These are phyloP conservation scores for Branchinecta lynchi DNA, from an alignment of 1,140 invertebrate genomes.

Conservation along the genomic window DNA sequence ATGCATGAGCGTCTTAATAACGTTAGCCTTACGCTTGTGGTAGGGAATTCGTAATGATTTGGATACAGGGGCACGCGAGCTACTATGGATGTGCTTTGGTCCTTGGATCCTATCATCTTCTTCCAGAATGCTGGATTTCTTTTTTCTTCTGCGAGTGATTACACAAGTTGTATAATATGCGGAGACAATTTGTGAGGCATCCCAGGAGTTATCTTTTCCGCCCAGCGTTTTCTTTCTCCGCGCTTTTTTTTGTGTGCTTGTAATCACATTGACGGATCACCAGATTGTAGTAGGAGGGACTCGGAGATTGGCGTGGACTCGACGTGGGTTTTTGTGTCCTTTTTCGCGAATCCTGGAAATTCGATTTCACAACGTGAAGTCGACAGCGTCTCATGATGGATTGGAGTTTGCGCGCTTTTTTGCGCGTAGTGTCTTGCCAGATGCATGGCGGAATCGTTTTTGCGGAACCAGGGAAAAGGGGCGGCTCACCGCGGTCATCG, in stretches of 20 bases:
- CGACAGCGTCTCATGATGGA: not conserved
- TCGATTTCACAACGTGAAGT: constrained; percentile 7
- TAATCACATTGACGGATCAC: not conserved
- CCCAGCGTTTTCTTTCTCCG: not conserved
- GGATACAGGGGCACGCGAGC: too few species aligned
- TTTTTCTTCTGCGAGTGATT: too few species aligned
- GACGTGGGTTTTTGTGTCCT: not conserved
- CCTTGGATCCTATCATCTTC: too few species aligned
- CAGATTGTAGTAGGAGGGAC: not conserved
- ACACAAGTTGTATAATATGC: too few species aligned
- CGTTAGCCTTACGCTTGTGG: too few species aligned
- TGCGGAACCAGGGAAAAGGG: not conserved
- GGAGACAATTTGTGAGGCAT: too few species aligned
- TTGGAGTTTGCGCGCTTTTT: not conserved
- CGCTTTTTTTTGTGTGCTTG: not conserved
- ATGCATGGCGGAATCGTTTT: not conserved
- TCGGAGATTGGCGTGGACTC: not conserved
- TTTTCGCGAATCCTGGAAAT: constrained; percentile 9
- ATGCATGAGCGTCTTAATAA: too few species aligned
- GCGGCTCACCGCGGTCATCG: not conserved
- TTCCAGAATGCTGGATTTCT: too few species aligned
- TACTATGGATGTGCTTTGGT: too few species aligned
- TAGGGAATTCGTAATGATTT: too few species aligned
- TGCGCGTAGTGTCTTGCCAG: not conserved
- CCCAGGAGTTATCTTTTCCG: too few species aligned